phyloP scores from a whole-genome alignment of 2,888 invertebrate genomes.

The Pasiphila rectangulata region DNA sequence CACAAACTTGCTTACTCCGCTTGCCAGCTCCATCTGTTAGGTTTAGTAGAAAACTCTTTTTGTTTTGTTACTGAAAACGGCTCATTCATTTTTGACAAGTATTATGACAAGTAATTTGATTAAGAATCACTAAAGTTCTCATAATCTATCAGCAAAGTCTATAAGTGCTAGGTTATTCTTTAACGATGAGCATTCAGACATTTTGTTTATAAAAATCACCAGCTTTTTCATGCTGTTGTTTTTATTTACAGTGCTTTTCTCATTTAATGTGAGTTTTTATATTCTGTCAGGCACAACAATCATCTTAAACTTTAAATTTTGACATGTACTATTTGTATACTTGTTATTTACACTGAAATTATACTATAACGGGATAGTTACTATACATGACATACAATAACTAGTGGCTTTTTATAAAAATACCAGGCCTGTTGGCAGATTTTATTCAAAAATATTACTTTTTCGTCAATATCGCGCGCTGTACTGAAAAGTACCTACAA shows the following conservation, averaged over 20 bases:
- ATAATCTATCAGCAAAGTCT: slow-evolving; percentile 36
- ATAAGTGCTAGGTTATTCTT: slow-evolving; percentile 31
- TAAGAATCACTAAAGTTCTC: no score
- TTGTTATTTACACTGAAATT: slow-evolving; percentile 20
- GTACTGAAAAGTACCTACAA: slow-evolving; percentile 21
- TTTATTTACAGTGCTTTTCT: slow-evolving; percentile 32
- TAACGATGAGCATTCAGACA: slow-evolving; percentile 54
- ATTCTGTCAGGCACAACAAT: slow-evolving; percentile 47
- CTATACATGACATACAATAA: slow-evolving; percentile 19
- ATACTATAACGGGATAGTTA: slow-evolving; percentile 12
- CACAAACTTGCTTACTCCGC: no score
- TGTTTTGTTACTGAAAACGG: no score
- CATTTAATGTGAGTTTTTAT: slow-evolving; percentile 12
- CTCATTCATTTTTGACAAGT: no score
- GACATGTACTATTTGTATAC: slow-evolving; percentile 24
- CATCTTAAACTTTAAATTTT: slow-evolving; percentile 33
- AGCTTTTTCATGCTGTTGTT: slow-evolving; percentile 36
- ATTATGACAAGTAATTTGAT: no score
- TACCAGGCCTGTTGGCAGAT: slow-evolving; percentile 28
- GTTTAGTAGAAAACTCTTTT: no score
- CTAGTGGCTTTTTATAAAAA: slow-evolving; percentile 33
- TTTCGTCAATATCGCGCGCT: slow-evolving; percentile 19
- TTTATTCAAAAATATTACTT: slow-evolving; percentile 31
- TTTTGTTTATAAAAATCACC: slow-evolving; percentile 41
- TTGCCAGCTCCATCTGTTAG: no score